Percentiles rank a stretch among this genome's conserved stretches.
phyloP scores from a whole-genome alignment of 2,113 vertebrate species.

The Procavia capensis region DNA sequence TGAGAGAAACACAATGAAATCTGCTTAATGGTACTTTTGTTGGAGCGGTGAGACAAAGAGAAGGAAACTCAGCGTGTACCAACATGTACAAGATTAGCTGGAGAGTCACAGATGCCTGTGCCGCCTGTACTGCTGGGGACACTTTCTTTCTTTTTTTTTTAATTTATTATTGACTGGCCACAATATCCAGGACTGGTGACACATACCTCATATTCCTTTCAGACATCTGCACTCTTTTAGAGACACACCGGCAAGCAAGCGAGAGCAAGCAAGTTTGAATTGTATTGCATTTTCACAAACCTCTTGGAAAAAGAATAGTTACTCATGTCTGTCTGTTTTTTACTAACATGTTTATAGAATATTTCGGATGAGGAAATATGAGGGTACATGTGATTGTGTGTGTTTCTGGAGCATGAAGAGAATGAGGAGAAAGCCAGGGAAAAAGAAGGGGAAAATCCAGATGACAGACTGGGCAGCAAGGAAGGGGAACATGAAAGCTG shows the following conservation, averaged over 20 bases:
- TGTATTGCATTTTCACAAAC: conserved; percentile 37
- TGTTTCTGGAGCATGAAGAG: conserved; percentile 25
- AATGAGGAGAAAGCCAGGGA: not conserved
- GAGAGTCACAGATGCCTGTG: not conserved
- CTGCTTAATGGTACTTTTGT: conserved; percentile 40
- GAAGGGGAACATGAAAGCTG: not conserved
- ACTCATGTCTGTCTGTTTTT: not conserved
- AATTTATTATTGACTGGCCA: not conserved
- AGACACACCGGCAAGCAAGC: not conserved
- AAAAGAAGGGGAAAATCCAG: not conserved
- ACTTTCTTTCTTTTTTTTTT: not conserved
- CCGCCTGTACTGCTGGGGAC: not conserved
- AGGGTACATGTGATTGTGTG: not conserved
- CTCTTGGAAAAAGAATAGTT: not conserved
- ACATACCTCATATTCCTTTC: not conserved
- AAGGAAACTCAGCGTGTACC: not conserved
- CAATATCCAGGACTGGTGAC: not conserved
- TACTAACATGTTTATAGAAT: not conserved
- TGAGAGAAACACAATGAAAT: conserved; percentile 6
- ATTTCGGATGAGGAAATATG: not conserved
- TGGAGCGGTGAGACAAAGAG: not conserved
- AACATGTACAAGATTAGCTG: not conserved
- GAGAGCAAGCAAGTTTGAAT: not conserved
- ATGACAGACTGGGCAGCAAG: not conserved
- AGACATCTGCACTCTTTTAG: not conserved